phyloP scores from a whole-genome alignment of 2,797 vertebrate genomes.

The Peromyscus nudipes region DNA sequence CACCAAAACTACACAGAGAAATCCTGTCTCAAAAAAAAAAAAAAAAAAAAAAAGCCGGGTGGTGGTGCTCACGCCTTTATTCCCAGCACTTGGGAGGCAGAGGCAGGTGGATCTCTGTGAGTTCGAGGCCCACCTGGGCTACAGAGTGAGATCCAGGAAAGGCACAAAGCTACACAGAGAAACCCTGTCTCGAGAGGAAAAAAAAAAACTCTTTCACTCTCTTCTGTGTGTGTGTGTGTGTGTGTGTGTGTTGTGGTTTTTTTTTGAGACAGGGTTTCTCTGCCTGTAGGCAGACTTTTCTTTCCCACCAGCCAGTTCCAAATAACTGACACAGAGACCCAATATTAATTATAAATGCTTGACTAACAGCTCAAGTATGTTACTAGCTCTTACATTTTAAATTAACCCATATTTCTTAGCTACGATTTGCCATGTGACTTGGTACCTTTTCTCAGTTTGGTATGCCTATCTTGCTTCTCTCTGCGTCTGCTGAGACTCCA shows the following conservation, averaged over 20 bases:
- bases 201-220: too few species aligned
- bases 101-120: too few species aligned
- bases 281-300: not conserved
- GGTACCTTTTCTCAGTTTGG: not conserved
- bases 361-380: not conserved
- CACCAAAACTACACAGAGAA: too few species aligned
- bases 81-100: too few species aligned
- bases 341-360: not conserved
- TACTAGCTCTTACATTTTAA: not conserved
- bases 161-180: too few species aligned
- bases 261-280: not conserved
- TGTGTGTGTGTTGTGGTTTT: not conserved
- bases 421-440: not conserved
- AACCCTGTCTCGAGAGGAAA: too few species aligned
- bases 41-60: too few species aligned
- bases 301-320: not conserved
- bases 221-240: not conserved
- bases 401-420: not conserved
- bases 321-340: not conserved
- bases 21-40: too few species aligned
- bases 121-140: too few species aligned
- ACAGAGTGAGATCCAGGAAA: too few species aligned
- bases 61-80: too few species aligned
- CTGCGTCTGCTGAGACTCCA: not conserved
- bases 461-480: not conserved